Evolutionary conservation across 2,797 vertebrate species (phyloP), one percentile per base, ranked within the genome.

Genomic region (Smutsia temminckii): DNA sequence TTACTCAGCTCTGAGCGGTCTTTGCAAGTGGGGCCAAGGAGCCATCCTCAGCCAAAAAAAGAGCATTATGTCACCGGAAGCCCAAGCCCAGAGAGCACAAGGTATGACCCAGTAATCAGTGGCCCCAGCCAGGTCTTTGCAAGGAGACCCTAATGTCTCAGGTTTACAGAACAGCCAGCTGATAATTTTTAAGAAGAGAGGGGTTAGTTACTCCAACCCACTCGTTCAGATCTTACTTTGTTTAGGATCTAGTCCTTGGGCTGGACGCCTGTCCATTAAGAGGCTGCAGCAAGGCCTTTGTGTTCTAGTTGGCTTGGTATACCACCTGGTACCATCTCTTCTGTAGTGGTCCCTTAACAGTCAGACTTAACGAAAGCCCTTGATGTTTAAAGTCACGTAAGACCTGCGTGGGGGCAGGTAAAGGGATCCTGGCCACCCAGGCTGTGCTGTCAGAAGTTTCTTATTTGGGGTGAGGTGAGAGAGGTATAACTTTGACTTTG

Each of bases 1-100:
- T 49, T 97, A 78, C 55, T 97, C 96, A 94, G 89, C 86, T 96
- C 97, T 32, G 71, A 97, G 57, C 95, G 74, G 72, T 96, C 91
- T 96, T 74, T 96, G n/a, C 96, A 95, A 89, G 95, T 97, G 95
- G 84, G 95, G 84, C 68, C 96, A 83, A 59, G 63, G 84, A 96
- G 91, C 84, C 61, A n/a, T 66, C 74, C 55, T 96, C 89, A 94
- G 66, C 84, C 92, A 87, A 94, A 95, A 84, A 94, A 64, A 64
- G 85, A 94, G 51, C 88, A 92, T 32, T 93, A 74, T 94, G 87
- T 95, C 95, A 97, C 86, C 63, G 17, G 95, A 95, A 91, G 61
- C 86, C 88, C 97, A 61, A 72, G 59, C 42, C 89, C 95, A 53
- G 86, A 94, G 75, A 93, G 68, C 51, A 37, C 79, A 72, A 98